phyloP scores from a whole-genome alignment of 2,888 invertebrate genomes.

The Xestia ashworthii region DNA sequence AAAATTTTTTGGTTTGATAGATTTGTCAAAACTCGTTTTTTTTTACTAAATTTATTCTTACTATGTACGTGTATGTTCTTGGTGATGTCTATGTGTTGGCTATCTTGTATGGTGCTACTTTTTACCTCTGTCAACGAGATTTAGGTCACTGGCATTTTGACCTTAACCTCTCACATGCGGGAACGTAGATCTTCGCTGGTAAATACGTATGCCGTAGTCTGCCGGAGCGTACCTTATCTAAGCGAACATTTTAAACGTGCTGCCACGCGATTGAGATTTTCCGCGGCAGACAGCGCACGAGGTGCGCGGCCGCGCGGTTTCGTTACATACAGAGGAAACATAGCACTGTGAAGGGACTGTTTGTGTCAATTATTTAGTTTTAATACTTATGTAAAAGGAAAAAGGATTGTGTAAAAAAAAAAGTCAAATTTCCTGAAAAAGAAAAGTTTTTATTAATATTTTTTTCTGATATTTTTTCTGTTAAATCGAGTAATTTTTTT shows the following conservation, averaged over 20 bases:
- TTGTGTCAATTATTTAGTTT: not conserved
- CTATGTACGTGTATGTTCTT: too few relatives aligned
- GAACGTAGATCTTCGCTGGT: too few relatives aligned
- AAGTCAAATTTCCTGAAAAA: slow-evolving; percentile 80
- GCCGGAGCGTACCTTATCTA: too few relatives aligned
- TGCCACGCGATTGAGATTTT: not conserved
- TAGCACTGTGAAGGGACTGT: not conserved
- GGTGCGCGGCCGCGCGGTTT: not conserved
- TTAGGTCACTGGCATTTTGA: not conserved
- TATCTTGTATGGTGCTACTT: not conserved
- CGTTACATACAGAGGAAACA: not conserved
- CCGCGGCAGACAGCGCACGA: not conserved
- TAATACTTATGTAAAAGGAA: not conserved
- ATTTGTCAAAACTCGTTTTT: not conserved
- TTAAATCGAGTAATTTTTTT: slow-evolving; percentile 73
- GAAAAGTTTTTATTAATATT: slow-evolving; percentile 78
- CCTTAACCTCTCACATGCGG: too few relatives aligned
- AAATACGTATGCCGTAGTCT: too few relatives aligned
- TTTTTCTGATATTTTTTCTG: slow-evolving; percentile 66
- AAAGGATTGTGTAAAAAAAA: slow-evolving; percentile 68
- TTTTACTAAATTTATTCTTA: not conserved
- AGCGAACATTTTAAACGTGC: not conserved
- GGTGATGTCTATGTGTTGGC: not conserved
- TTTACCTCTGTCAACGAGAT: not conserved
- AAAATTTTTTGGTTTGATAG: not conserved